These are phyloP conservation scores for Ptiloglossa arizonensis DNA, from an alignment of 1,140 invertebrate genomes.

Conservation along the genomic window DNA sequence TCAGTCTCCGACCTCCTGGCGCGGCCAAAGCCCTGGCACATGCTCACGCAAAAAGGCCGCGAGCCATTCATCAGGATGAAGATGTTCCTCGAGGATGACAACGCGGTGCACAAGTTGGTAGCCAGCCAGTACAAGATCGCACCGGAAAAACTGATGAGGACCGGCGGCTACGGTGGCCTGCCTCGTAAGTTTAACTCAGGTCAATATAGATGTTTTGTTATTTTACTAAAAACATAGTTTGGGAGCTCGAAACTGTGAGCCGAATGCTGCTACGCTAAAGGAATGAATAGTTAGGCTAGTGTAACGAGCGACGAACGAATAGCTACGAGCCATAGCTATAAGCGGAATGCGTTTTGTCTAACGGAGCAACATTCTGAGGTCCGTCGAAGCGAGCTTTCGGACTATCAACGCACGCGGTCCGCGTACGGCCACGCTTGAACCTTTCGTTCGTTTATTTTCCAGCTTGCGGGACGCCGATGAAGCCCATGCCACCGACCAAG, in stretches of 20 bases:
- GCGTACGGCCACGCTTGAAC: conserved; percentile 13
- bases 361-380: conserved; percentile 36
- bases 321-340: no score
- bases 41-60: conserved; percentile 97
- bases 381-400: conserved; percentile 71
- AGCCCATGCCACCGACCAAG: conserved; percentile 90
- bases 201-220: conserved; percentile 83
- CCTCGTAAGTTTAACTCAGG: conserved; percentile 86
- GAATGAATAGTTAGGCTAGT: background rate
- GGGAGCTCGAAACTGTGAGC: conserved; percentile 65
- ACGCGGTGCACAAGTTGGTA: conserved; percentile 97
- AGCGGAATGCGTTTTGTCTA: no score
- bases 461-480: conserved; percentile 88
- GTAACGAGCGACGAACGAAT: no score
- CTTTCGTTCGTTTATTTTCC: conserved; percentile 67
- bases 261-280: conserved; percentile 41
- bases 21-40: conserved; percentile 97
- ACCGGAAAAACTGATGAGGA: conserved; percentile 97
- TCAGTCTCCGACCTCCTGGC: conserved; percentile 97
- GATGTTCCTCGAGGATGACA: conserved; percentile 98
- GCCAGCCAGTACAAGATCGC: conserved; percentile 99
- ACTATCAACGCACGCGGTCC: conserved; percentile 63
- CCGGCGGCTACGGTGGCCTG: conserved; percentile 93
- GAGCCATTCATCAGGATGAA: conserved; percentile 99
- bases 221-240: conserved; percentile 75